Evolutionary conservation across 2,797 vertebrate genomes (phyloP).

Genomic region (Scolopax rusticola): DNA sequence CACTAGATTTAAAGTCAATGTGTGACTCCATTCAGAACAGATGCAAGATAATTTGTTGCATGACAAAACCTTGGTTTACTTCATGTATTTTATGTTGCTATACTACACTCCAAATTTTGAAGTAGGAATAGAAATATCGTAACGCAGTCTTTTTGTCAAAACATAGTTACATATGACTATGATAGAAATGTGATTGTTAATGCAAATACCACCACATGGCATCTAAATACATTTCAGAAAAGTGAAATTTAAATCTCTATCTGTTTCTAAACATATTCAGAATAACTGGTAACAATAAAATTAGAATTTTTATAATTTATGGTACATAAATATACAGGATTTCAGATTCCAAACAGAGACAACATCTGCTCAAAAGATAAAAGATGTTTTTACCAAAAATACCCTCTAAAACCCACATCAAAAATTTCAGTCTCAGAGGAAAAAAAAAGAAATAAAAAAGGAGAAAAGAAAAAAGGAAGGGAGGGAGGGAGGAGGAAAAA

Average conservation of each 20-base stretch:
- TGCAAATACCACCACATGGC: background rate
- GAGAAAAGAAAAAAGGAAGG: too few relatives aligned
- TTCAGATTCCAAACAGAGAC: background rate
- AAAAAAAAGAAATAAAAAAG: too few relatives aligned
- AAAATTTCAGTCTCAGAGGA: background rate
- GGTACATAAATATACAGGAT: background rate
- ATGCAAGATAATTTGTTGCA: background rate
- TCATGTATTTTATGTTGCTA: background rate
- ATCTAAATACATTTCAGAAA: background rate
- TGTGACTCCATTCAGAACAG: background rate
- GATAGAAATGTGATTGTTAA: background rate
- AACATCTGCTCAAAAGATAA: background rate
- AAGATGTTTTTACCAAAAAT: background rate
- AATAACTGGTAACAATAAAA: background rate
- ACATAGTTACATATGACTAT: background rate
- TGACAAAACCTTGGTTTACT: background rate
- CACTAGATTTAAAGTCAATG: background rate
- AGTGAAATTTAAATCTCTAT: background rate
- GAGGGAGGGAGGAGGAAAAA: too few relatives aligned
- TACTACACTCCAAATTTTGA: fast-evolving
- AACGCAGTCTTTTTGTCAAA: background rate
- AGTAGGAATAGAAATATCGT: background rate
- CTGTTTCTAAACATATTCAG: background rate
- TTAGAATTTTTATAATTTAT: background rate
- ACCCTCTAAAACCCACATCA: background rate